These are phyloP conservation scores for Cavia porcellus DNA, from an alignment of 2,113 vertebrate genomes.

Conservation along the genomic window DNA sequence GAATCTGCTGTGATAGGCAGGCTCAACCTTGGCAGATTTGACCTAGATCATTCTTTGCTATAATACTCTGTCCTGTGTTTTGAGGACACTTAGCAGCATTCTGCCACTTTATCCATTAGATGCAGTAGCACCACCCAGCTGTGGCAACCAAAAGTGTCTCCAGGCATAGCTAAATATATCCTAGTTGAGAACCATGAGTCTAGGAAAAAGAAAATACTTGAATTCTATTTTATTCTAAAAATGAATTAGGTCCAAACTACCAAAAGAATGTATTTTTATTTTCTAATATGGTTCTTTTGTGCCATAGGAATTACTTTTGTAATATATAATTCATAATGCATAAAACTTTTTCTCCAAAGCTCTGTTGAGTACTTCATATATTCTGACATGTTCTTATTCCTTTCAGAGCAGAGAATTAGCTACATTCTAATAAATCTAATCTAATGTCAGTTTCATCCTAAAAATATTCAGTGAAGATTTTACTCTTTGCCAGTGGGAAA, in stretches of 20 bases:
- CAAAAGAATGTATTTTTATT: neutral
- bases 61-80: neutral
- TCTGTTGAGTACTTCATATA: neutral
- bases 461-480: neutral
- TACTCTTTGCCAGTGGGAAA: neutral
- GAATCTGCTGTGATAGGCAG: neutral
- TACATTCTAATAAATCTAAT: neutral
- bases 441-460: neutral
- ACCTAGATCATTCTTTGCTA: neutral
- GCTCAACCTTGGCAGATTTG: neutral
- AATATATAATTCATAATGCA: neutral
- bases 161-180: neutral
- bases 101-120: neutral
- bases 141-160: neutral
- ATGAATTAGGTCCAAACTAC: neutral
- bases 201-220: neutral
- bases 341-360: neutral
- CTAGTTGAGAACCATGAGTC: neutral
- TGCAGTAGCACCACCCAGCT: neutral
- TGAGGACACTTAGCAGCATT: neutral
- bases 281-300: conserved; percentile 41
- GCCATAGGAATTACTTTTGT: neutral
- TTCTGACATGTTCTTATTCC: neutral
- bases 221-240: neutral
- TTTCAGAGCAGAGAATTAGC: neutral